Evolutionary conservation across 1,140 invertebrate genomes (phyloP).

Genomic region (Latrodectus geometricus): DNA sequence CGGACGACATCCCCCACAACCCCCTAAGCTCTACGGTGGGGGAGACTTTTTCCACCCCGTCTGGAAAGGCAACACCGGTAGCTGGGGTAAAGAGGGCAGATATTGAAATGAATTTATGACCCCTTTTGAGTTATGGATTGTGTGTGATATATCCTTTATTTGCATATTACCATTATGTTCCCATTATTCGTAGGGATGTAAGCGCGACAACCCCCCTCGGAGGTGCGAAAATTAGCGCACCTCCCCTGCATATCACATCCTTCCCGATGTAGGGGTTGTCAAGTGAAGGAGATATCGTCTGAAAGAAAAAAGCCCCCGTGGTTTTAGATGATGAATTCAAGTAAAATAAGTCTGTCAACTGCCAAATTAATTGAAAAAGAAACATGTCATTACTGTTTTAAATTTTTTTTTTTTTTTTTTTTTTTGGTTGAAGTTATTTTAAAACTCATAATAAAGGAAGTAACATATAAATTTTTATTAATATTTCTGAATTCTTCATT

Average conservation of each 20-base stretch:
- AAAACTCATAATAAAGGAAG: no score
- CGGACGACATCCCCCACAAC: not conserved
- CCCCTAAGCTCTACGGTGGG: not conserved
- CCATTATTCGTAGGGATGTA: slow-evolving; percentile 24
- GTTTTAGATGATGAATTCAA: no score
- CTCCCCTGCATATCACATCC: not conserved
- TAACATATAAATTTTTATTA: no score
- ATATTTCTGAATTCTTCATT: no score
- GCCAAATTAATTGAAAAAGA: no score
- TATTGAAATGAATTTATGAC: slow-evolving; percentile 52
- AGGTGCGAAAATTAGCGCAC: slow-evolving; percentile 24
- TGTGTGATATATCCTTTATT: slow-evolving; percentile 30
- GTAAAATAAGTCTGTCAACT: no score
- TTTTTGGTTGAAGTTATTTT: no score
- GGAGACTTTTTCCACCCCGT: not conserved
- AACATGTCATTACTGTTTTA: no score
- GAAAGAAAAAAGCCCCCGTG: no score
- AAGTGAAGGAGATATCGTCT: no score
- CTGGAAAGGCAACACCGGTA: not conserved
- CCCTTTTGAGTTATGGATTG: slow-evolving; percentile 37
- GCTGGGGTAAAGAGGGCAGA: not conserved
- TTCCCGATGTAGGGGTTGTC: no score
- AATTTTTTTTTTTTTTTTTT: no score
- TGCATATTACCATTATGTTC: slow-evolving; percentile 49
- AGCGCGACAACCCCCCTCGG: slow-evolving; percentile 10